These are phyloP conservation scores for Alethe castanea DNA, from an alignment of 2,113 vertebrate genomes.

Conservation along the genomic window DNA sequence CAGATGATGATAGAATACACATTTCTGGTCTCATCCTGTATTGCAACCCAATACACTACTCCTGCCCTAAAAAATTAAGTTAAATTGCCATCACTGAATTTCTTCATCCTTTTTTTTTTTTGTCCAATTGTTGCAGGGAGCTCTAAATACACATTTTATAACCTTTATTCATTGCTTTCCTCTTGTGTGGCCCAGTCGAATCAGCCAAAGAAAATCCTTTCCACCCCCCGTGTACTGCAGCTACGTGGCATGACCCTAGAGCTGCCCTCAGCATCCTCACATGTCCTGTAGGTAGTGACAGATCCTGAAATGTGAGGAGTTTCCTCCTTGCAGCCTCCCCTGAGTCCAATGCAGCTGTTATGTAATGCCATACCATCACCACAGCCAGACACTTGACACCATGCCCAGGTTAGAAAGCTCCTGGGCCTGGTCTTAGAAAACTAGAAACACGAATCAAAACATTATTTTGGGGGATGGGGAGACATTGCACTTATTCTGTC, in stretches of 20 bases:
- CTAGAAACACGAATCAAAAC: background rate
- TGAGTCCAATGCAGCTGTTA: background rate
- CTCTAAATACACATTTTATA: background rate
- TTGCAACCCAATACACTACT: background rate
- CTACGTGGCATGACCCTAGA: background rate
- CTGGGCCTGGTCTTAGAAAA: background rate
- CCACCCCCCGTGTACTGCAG: background rate
- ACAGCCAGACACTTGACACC: background rate
- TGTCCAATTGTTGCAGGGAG: background rate
- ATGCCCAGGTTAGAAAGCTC: background rate
- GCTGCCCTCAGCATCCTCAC: background rate
- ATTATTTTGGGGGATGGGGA: background rate
- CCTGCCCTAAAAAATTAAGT: background rate
- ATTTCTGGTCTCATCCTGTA: too few relatives aligned
- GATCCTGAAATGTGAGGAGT: background rate
- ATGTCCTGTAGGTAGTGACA: background rate
- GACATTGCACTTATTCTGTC: background rate
- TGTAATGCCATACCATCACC: background rate
- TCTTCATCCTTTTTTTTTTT: background rate
- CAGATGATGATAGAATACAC: too few relatives aligned
- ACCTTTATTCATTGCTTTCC: background rate
- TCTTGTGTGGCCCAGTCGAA: background rate
- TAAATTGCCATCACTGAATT: background rate
- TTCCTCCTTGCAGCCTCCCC: background rate
- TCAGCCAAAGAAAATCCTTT: background rate